Evolutionary conservation across 1,140 invertebrate genomes (phyloP).

Genomic region (Polypedilum vanderplanki): DNA sequence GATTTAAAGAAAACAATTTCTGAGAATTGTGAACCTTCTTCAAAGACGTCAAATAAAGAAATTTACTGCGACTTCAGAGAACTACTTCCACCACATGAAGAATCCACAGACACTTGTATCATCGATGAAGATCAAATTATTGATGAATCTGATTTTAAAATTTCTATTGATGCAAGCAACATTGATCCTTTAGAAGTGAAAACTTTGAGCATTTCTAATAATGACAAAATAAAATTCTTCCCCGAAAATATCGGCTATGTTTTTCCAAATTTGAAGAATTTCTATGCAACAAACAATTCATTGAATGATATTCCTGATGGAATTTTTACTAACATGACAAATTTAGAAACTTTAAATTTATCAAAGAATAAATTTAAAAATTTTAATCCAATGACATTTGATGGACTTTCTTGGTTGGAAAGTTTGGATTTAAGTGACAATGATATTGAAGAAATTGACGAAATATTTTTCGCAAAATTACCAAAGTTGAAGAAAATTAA

Average conservation of each 20-base stretch:
- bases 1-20: background rate
- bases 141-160: background rate
- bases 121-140: background rate
- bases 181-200: background rate
- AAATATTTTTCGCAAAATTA: background rate
- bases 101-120: background rate
- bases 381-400: background rate
- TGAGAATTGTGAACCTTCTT: background rate
- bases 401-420: background rate
- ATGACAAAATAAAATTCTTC: background rate
- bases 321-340: background rate
- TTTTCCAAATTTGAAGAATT: background rate
- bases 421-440: constrained; percentile 3
- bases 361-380: background rate
- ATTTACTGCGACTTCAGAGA: background rate
- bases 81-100: background rate
- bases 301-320: background rate
- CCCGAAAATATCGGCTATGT: background rate
- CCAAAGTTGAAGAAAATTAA: background rate
- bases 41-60: background rate
- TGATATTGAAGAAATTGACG: background rate
- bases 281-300: background rate
- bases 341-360: background rate
- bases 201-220: background rate
- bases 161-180: background rate